These are phyloP conservation scores for Callipepla squamata DNA, from an alignment of 2,113 vertebrate species.

Conservation along the genomic window DNA sequence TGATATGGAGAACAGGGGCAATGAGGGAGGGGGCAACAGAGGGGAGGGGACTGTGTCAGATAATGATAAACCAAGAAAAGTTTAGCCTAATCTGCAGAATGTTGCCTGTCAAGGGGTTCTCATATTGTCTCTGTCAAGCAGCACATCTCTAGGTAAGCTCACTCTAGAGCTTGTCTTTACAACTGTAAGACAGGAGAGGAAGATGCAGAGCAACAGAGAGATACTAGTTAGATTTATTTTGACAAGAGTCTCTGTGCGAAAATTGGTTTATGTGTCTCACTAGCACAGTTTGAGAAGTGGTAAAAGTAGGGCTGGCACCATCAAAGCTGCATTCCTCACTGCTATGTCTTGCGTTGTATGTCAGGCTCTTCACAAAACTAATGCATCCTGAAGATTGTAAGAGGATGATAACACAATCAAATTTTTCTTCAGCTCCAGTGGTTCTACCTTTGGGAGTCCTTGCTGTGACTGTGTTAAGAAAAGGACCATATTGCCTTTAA, in stretches of 20 bases:
- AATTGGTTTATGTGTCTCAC: accelerated
- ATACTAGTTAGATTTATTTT: background rate
- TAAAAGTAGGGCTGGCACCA: background rate
- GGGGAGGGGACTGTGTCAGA: background rate
- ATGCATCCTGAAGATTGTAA: background rate
- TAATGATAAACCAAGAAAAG: background rate
- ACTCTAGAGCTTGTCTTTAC: background rate
- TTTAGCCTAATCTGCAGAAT: background rate
- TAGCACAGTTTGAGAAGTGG: background rate
- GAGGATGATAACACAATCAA: background rate
- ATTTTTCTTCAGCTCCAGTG: background rate
- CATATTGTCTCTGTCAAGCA: background rate
- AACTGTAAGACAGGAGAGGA: background rate
- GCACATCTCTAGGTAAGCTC: accelerated
- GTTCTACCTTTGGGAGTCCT: background rate
- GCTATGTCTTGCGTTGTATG: background rate
- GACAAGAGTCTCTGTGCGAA: background rate
- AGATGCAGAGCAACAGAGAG: background rate
- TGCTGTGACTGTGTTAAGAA: background rate
- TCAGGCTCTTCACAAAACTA: background rate
- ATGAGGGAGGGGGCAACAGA: background rate
- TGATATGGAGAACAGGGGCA: background rate
- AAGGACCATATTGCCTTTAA: background rate
- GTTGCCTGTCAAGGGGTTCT: background rate
- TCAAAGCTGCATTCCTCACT: accelerated